Evolutionary conservation across 1,140 invertebrate genomes (phyloP).

Genomic region (Acromyrmex charruanus): DNA sequence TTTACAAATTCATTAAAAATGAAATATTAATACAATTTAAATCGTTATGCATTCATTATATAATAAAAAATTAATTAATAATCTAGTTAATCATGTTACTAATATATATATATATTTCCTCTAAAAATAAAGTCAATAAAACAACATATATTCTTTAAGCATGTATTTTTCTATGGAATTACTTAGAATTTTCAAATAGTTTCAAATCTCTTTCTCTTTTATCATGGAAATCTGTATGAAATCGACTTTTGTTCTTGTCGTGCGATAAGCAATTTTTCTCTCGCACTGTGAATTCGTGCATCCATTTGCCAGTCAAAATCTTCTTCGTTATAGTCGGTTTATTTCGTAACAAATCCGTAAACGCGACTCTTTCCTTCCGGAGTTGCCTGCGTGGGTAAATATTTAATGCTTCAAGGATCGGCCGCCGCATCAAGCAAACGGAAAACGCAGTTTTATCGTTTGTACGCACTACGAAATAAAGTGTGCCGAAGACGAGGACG

Average conservation of each 20-base stretch:
- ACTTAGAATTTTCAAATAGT: background rate
- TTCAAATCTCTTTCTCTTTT: background rate
- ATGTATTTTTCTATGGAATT: background rate
- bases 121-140: background rate
- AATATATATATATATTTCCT: background rate
- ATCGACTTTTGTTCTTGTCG: background rate
- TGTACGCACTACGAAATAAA: constrained; percentile 50
- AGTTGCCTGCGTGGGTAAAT: constrained; percentile 48
- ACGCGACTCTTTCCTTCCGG: constrained; percentile 48
- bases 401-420: constrained; percentile 52
- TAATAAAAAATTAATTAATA: background rate
- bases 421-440: constrained; percentile 28
- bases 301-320: constrained; percentile 56
- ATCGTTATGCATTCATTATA: background rate
- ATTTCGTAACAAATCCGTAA: constrained; percentile 59
- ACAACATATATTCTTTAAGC: background rate
- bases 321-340: constrained; percentile 42
- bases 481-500: constrained; percentile 34
- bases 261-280: constrained; percentile 5
- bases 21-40: background rate
- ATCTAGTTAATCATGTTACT: background rate
- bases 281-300: background rate
- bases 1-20: background rate
- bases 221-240: background rate
- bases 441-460: constrained; percentile 63